phyloP scores from a whole-genome alignment of 2,797 vertebrate species.

The Phylloscopus collybita region DNA sequence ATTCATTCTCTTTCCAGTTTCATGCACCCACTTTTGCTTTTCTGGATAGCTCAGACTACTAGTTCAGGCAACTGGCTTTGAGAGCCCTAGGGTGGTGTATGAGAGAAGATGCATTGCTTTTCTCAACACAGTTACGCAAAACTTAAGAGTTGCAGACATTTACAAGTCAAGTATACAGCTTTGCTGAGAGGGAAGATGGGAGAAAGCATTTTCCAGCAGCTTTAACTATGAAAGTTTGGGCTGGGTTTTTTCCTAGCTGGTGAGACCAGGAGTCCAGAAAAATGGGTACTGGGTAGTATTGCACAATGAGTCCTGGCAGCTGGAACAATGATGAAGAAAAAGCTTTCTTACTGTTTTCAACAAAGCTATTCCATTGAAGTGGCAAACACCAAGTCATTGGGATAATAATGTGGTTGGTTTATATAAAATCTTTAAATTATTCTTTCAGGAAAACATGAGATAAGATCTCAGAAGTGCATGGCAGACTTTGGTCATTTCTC shows the following conservation, averaged over 20 bases:
- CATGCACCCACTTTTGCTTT: not conserved
- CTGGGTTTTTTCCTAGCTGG: not conserved
- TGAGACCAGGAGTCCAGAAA: not conserved
- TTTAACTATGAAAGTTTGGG: not conserved
- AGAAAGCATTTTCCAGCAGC: not conserved
- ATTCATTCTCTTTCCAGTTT: not conserved
- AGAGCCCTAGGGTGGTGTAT: not conserved
- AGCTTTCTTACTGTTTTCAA: not conserved
- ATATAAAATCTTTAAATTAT: not conserved
- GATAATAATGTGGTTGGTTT: not conserved
- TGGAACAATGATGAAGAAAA: not conserved
- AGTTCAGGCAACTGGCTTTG: not conserved
- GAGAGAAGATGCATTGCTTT: not conserved
- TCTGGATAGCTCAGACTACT: not conserved
- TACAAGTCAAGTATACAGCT: not conserved
- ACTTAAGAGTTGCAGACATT: not conserved
- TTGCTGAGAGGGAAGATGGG: fast-evolving
- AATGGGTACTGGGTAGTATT: not conserved
- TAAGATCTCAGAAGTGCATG: not conserved
- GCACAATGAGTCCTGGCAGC: not conserved
- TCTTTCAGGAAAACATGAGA: not conserved
- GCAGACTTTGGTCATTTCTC: not conserved
- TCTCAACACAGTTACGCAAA: not conserved
- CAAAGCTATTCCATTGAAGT: not conserved
- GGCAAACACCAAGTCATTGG: not conserved